phyloP scores from a whole-genome alignment of 2,888 invertebrate species.

The Petrolisthes cinctipes region DNA sequence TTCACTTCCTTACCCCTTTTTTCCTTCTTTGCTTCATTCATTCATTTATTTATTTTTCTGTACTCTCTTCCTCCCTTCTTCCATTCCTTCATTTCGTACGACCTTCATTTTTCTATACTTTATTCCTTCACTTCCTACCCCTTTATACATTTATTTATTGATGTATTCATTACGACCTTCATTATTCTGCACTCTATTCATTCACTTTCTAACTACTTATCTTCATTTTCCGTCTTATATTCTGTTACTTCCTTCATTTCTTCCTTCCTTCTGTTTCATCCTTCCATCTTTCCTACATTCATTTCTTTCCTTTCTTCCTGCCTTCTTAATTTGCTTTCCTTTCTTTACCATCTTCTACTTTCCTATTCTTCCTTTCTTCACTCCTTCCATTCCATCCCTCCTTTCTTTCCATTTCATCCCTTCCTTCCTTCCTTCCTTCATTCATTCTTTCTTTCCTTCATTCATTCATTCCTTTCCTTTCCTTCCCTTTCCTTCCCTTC shows the following conservation, averaged over 20 bases:
- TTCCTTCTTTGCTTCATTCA: neutral
- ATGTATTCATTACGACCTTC: neutral
- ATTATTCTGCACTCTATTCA: neutral
- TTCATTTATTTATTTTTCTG: neutral
- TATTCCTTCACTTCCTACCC: neutral
- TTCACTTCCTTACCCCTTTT: neutral
- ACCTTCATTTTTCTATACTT: neutral
- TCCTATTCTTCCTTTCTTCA: neutral
- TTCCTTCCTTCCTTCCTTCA: neutral
- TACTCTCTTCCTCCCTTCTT: neutral
- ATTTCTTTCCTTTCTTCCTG: neutral
- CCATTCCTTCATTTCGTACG: neutral
- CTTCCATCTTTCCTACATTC: neutral
- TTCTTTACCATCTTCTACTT: neutral
- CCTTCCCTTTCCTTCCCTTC: neutral
- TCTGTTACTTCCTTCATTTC: neutral
- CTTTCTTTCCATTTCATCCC: too few relatives aligned
- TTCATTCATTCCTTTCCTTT: neutral
- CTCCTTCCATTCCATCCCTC: neutral
- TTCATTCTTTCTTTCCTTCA: neutral
- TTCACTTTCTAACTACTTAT: neutral
- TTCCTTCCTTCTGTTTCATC: conserved; percentile 4
- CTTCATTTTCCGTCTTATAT: neutral
- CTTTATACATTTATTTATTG: neutral
- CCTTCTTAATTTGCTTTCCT: neutral